These are phyloP conservation scores for Saimiri boliviensis DNA, from an alignment of 2,113 vertebrate species.

Conservation along the genomic window DNA sequence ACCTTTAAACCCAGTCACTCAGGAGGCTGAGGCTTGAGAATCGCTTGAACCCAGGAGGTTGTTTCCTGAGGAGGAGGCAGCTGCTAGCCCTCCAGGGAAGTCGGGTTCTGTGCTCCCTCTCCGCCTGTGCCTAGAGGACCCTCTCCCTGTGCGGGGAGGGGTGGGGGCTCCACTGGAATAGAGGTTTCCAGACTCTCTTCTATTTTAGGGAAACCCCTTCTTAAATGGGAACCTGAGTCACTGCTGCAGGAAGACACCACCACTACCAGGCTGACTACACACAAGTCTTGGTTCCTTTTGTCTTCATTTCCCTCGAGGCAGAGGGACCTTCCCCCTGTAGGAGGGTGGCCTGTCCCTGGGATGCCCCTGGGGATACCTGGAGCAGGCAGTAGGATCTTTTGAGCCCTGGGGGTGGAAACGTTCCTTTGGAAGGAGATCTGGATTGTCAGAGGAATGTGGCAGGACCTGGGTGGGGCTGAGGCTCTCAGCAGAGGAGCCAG, in stretches of 20 bases:
- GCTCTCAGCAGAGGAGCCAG: neutral
- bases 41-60: too few relatives aligned
- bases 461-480: accelerated
- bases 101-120: neutral
- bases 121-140: accelerated
- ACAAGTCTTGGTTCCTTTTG: neutral
- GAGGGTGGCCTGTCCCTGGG: neutral
- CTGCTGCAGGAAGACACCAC: too few relatives aligned
- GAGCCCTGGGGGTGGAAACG: neutral
- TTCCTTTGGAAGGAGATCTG: neutral
- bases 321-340: neutral
- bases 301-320: neutral
- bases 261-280: neutral
- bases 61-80: neutral
- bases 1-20: too few relatives aligned
- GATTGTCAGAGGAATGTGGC: neutral
- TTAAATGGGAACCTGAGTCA: neutral
- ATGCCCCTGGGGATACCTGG: accelerated
- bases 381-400: neutral
- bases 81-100: neutral
- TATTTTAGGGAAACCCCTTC: neutral
- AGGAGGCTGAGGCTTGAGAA: too few relatives aligned
- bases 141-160: neutral
- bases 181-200: neutral
- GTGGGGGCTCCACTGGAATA: neutral